These are phyloP conservation scores for Knipowitschia caucasica DNA, from an alignment of 2,797 vertebrate species.

Conservation along the genomic window DNA sequence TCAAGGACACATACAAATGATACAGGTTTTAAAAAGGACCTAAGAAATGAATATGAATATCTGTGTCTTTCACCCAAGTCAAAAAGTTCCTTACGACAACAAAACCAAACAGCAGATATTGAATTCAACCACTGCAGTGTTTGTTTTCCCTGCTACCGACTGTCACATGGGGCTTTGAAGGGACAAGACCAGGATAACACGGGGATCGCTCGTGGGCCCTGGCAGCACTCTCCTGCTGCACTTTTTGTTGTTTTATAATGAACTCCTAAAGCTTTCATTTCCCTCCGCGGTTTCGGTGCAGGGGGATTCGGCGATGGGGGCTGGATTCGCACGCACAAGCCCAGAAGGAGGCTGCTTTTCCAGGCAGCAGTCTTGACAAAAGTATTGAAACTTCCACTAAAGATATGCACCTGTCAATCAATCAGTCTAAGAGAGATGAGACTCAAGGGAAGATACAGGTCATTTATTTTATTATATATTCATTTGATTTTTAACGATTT, in stretches of 20 bases:
- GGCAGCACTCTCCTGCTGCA: constrained; percentile 69
- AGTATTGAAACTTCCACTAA: too few relatives aligned
- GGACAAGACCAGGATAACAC: constrained; percentile 53
- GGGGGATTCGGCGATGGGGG: constrained; percentile 53
- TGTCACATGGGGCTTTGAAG: constrained; percentile 47
- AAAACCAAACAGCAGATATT: constrained; percentile 32
- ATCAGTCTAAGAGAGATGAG: too few relatives aligned
- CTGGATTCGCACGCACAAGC: constrained; percentile 78
- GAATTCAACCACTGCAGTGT: constrained; percentile 44
- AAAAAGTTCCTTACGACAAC: not conserved
- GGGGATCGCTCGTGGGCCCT: constrained; percentile 55
- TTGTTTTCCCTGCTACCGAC: constrained; percentile 14
- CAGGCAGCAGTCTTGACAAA: constrained; percentile 18
- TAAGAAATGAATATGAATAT: not conserved
- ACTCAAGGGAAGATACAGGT: too few relatives aligned
- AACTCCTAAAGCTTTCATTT: constrained; percentile 84
- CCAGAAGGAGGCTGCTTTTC: constrained; percentile 60
- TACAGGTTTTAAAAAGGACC: too few relatives aligned
- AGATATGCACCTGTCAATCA: too few relatives aligned
- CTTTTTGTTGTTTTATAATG: constrained; percentile 79
- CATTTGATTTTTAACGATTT: too few relatives aligned
- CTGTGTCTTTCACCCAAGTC: not conserved
- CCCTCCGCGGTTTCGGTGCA: constrained; percentile 62
- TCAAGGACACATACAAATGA: too few relatives aligned
- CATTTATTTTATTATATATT: too few relatives aligned